Evolutionary conservation across 1,140 invertebrate genomes (phyloP).

Genomic region (Neuroterus valhalla): DNA sequence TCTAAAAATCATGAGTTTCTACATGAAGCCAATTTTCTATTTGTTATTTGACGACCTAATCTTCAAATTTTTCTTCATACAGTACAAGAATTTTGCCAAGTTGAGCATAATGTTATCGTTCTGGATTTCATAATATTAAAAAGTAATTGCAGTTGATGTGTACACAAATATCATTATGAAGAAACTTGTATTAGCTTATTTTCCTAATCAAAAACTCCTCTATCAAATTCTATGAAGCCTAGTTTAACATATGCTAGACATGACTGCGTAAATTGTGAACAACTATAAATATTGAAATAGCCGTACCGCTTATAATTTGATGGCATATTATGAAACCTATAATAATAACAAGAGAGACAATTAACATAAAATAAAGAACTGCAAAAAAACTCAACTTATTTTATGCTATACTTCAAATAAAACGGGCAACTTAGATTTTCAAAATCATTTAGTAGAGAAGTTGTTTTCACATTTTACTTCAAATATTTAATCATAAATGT

Average conservation of each 20-base stretch:
- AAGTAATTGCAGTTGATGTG: not conserved
- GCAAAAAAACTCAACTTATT: not conserved
- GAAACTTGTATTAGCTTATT: not conserved
- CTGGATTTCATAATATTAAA: too few relatives aligned
- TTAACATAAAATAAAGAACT: conserved; percentile 60
- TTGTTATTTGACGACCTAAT: not conserved
- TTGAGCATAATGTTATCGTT: not conserved
- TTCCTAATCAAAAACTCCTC: not conserved
- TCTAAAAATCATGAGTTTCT: not conserved
- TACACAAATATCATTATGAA: not conserved
- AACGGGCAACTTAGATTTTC: not conserved
- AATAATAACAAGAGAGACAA: conserved; percentile 70
- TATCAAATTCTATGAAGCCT: conserved; percentile 40
- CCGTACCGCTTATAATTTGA: conserved; percentile 75
- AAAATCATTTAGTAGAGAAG: not conserved
- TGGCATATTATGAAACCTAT: conserved; percentile 74
- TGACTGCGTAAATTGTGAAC: conserved; percentile 59
- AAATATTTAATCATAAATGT: not conserved
- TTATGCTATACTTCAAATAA: not conserved
- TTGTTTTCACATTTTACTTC: not conserved
- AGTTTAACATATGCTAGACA: conserved; percentile 52
- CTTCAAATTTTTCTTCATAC: not conserved
- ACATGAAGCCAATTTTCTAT: not conserved
- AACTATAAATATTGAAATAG: conserved; percentile 63
- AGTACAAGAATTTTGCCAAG: not conserved